These are phyloP conservation scores for Hippopotamus amphibius DNA, from an alignment of 2,113 vertebrate genomes.

Conservation along the genomic window DNA sequence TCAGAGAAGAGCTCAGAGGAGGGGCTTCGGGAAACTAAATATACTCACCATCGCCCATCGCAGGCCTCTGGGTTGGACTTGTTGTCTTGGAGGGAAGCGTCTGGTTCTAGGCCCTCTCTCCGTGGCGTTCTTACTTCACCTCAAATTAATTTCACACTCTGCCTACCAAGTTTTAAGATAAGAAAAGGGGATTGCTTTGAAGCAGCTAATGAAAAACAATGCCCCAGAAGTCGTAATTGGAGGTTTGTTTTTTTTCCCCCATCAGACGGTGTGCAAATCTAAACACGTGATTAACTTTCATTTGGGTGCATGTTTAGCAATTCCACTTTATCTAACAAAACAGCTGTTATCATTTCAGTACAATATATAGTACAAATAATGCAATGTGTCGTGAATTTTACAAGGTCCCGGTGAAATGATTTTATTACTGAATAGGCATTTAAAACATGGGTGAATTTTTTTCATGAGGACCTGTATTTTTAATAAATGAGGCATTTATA, in stretches of 20 bases:
- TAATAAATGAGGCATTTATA: not conserved
- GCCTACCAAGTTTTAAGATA: not conserved
- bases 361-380: not conserved
- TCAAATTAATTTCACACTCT: not conserved
- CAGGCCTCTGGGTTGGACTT: not conserved
- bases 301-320: not conserved
- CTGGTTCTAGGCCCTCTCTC: not conserved
- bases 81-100: not conserved
- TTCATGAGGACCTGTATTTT: not conserved
- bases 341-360: not conserved
- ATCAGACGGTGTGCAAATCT: not conserved
- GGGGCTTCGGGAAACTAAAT: rapidly evolving
- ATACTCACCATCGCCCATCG: too few species aligned
- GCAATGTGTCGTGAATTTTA: not conserved
- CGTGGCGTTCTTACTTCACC: not conserved
- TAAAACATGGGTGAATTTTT: not conserved
- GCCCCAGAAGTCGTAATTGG: not conserved
- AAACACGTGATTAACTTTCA: not conserved
- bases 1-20: not conserved
- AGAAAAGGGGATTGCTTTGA: not conserved
- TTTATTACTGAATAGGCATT: not conserved
- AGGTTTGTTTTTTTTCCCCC: not conserved
- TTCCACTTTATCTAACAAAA: not conserved
- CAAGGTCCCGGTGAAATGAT: not conserved
- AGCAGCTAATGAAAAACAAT: not conserved